phyloP scores from a whole-genome alignment of 2,113 vertebrate species.

The Psophia crepitans region DNA sequence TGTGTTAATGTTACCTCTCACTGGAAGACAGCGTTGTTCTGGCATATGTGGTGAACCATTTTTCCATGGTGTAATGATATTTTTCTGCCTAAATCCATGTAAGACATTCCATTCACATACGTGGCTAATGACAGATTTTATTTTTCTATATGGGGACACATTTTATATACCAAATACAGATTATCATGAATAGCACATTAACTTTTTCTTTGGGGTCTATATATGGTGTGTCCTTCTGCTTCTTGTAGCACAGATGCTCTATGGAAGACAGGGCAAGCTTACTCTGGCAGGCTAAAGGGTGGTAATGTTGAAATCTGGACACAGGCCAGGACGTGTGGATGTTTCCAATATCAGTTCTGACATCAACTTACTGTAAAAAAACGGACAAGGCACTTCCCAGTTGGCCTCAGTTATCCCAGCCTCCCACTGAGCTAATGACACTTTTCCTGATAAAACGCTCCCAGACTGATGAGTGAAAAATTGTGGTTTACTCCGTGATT shows the following conservation, averaged over 20 bases:
- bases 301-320: neutral
- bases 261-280: neutral
- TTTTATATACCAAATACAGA: conserved; percentile 55
- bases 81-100: conserved; percentile 36
- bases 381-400: neutral
- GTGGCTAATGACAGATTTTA: conserved; percentile 51
- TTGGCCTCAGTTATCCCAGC: neutral
- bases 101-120: neutral
- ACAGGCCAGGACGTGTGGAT: neutral
- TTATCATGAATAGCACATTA: neutral
- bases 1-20: conserved; percentile 4
- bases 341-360: neutral
- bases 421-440: neutral
- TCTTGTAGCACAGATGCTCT: neutral
- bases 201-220: neutral
- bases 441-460: neutral
- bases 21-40: neutral
- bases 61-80: neutral
- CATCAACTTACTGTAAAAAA: neutral
- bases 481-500: neutral
- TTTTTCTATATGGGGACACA: conserved; percentile 51
- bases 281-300: neutral
- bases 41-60: neutral
- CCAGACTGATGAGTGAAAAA: neutral
- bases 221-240: neutral